Base-by-base conservation (phyloP, 2,888 invertebrate species). In the Gonocerus acuteangulatus region DNA sequence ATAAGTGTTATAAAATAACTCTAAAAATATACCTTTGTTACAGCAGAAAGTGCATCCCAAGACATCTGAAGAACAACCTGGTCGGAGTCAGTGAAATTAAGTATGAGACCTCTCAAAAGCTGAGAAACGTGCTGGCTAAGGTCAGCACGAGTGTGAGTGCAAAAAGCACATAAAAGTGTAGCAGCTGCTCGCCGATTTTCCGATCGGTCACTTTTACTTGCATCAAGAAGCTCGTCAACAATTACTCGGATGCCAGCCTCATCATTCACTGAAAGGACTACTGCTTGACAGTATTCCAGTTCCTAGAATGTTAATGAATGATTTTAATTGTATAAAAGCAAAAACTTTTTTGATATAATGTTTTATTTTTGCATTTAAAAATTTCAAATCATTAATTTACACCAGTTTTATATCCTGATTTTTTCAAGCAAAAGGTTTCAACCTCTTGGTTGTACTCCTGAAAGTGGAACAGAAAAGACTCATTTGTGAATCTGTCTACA, bases 1-100 rank as follows among this genome's bases (percentile, higher is more conserved):
- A n/a, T n/a, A n/a, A n/a, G n/a, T n/a, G n/a, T n/a, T n/a, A n/a
- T n/a, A n/a, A n/a, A n/a, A n/a, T n/a, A n/a, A 27, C 9, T 27
- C 9, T 6, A 6, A 27, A 27, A 27, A 27, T 27, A 19, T 70
- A 82, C 83, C 78, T 90, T 90, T 3, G 90, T 89, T 65, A 97
- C 86, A 11, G 94, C 89, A 72, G 84, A 81, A 22, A 97, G 80
- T 49, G 95, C 94, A 73, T 94, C 94, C 89, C 95, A 94, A 27
- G 90, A 86, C 76, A 89, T 85, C 69, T 87, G 82, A 51, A 93
- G 76, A 19, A 93, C 87, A 68, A 87, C 86, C 56, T 83, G 82
- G 71, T 96, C 91, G 0, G 76, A 75, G 71, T 90, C 89, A 0
- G 86, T 89, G 73, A 95, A 87, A 65, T 95, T 76, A 71, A 87